Conservation (phyloP, 1,140 invertebrate genomes). For the Trichogramma pretiosum region DNA sequence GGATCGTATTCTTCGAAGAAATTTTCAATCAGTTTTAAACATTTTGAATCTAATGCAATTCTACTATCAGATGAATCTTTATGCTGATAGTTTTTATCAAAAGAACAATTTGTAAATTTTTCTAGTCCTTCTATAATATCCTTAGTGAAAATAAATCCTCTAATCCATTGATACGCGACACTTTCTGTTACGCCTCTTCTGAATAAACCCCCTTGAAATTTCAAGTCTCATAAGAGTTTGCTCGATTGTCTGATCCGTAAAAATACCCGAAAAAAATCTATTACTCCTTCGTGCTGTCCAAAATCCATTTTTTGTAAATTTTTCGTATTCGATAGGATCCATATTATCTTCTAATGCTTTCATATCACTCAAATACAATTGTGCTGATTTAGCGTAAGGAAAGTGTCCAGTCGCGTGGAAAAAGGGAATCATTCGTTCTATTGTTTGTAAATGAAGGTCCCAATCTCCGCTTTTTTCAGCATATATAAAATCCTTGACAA, state of each 20-base stretch:
- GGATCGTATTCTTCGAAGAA: neutral
- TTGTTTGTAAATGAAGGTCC: no score
- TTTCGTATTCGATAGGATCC: constrained; percentile 24
- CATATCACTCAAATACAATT: constrained; percentile 27
- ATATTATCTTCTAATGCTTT: constrained; percentile 21
- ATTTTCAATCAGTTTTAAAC: neutral
- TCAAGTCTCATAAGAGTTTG: no score
- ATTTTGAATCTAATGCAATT: neutral
- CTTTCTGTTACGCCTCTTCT: neutral
- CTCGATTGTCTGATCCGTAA: no score
- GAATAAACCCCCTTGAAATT: neutral
- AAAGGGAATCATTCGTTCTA: neutral
- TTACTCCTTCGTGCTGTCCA: no score
- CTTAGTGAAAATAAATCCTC: no score
- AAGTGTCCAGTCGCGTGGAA: neutral
- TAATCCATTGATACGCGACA: neutral
- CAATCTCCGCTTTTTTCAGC: neutral
- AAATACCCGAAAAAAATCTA: no score
- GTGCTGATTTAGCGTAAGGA: constrained; percentile 13
- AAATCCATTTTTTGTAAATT: neutral
- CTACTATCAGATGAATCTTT: neutral
- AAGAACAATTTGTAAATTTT: no score
- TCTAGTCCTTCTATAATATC: no score
- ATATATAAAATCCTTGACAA: no score
- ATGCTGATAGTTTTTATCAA: neutral